Evolutionary conservation across 2,888 invertebrate species (phyloP).

Genomic region (Tetanocera ferruginea): DNA sequence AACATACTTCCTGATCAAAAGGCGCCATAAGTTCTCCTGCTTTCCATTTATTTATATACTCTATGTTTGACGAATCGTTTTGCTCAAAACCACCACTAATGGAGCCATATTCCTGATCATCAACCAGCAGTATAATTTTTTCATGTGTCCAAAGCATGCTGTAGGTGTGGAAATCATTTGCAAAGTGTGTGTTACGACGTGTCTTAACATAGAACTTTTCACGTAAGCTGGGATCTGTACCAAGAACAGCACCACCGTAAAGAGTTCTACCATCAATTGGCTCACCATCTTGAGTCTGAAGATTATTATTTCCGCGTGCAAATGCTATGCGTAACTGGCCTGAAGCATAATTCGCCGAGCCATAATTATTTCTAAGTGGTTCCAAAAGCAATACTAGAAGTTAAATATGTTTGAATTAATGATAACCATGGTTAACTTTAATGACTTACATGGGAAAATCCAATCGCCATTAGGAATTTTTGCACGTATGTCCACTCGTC

Average conservation of each 20-base stretch:
- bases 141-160: slow-evolving; percentile 76
- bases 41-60: slow-evolving; percentile 73
- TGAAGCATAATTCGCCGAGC: slow-evolving; percentile 73
- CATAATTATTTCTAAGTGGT: slow-evolving; percentile 76
- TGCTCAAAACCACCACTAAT: slow-evolving; percentile 63
- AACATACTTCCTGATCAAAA: slow-evolving; percentile 76
- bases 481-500: slow-evolving; percentile 78
- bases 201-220: slow-evolving; percentile 56
- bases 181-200: slow-evolving; percentile 69
- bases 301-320: slow-evolving; percentile 75
- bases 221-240: slow-evolving; percentile 62
- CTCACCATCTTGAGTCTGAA: slow-evolving; percentile 53
- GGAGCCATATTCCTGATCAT: slow-evolving; percentile 73
- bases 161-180: slow-evolving; percentile 78
- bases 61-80: slow-evolving; percentile 43
- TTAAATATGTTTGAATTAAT: not conserved
- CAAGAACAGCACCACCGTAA: slow-evolving; percentile 62
- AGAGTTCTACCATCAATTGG: slow-evolving; percentile 61
- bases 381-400: slow-evolving; percentile 76
- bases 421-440: not conserved
- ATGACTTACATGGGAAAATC: slow-evolving; percentile 79
- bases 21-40: slow-evolving; percentile 76
- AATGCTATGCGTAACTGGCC: slow-evolving; percentile 82
- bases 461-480: slow-evolving; percentile 84
- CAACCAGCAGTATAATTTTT: slow-evolving; percentile 68